Percentiles rank a stretch among this genome's conserved stretches.
phyloP scores from a whole-genome alignment of 2,797 vertebrate species.

The Gambelia wislizenii region DNA sequence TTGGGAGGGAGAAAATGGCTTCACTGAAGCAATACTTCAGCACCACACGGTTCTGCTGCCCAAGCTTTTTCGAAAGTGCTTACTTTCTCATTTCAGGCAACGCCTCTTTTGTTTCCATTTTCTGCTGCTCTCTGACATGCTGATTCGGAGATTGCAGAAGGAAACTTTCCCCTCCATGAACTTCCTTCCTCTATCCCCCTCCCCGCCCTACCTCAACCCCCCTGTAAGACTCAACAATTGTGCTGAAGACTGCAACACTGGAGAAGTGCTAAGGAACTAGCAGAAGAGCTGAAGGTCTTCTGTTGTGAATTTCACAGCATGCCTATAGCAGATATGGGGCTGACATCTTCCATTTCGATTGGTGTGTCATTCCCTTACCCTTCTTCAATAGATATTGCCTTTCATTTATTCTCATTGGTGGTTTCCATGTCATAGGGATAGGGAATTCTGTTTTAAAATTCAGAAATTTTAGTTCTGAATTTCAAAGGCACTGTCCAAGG shows the following conservation, averaged over 20 bases:
- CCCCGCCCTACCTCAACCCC: too few species aligned
- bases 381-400: too few species aligned
- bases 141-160: constrained; percentile 20
- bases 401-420: too few species aligned
- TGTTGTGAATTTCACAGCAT: not conserved
- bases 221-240: not conserved
- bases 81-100: constrained; percentile 19
- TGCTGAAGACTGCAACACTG: not conserved
- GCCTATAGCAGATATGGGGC: too few species aligned
- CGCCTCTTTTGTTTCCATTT: constrained; percentile 35
- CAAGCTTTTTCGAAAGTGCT: constrained; percentile 43
- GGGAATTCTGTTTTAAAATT: too few species aligned
- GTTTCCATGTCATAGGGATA: too few species aligned
- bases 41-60: constrained; percentile 7
- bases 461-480: too few species aligned
- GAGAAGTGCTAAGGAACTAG: not conserved
- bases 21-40: constrained; percentile 13
- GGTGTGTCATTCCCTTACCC: too few species aligned
- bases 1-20: not conserved
- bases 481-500: too few species aligned
- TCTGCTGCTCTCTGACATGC: constrained; percentile 7
- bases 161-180: not conserved
- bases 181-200: not conserved
- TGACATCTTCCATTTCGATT: too few species aligned
- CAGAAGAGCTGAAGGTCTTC: too few species aligned